Conservation (phyloP, 2,888 invertebrate genomes). For the Orchesellides sinensis region DNA sequence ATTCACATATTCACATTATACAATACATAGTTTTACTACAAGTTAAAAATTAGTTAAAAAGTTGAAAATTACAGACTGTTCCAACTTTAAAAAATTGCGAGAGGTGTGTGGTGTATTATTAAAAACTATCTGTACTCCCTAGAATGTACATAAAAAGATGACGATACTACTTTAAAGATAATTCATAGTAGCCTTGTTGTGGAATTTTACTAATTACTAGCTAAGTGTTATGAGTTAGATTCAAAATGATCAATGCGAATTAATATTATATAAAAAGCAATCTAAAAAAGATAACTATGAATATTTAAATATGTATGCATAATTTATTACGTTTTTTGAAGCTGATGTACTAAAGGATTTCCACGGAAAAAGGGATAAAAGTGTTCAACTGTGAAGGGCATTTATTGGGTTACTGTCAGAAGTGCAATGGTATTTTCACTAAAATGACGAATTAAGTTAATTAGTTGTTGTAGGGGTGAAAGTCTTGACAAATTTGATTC, state of each 20-base stretch:
- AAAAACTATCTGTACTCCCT: no score
- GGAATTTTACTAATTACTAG: conserved; percentile 16
- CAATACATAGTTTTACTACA: not conserved
- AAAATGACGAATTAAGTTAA: no score
- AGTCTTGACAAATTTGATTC: no score
- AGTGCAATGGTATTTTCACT: no score
- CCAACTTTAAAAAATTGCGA: conserved; percentile 12
- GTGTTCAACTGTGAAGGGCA: conserved; percentile 55
- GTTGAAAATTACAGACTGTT: conserved; percentile 55
- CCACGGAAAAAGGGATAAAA: no score
- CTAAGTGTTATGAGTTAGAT: no score
- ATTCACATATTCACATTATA: not conserved
- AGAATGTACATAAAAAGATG: no score
- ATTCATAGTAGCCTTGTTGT: conserved; percentile 55
- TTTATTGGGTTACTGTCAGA: conserved; percentile 40
- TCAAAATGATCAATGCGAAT: no score
- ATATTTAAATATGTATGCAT: conserved; percentile 5
- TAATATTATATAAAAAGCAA: not conserved
- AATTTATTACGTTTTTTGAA: no score
- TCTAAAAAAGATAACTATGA: not conserved
- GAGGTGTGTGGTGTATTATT: no score
- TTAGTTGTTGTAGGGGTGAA: no score
- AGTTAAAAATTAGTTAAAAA: not conserved
- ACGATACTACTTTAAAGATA: conserved; percentile 24
- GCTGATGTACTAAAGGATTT: no score